Evolutionary conservation across 2,797 vertebrate species (phyloP).

Genomic region (Scyliorhinus canicula): DNA sequence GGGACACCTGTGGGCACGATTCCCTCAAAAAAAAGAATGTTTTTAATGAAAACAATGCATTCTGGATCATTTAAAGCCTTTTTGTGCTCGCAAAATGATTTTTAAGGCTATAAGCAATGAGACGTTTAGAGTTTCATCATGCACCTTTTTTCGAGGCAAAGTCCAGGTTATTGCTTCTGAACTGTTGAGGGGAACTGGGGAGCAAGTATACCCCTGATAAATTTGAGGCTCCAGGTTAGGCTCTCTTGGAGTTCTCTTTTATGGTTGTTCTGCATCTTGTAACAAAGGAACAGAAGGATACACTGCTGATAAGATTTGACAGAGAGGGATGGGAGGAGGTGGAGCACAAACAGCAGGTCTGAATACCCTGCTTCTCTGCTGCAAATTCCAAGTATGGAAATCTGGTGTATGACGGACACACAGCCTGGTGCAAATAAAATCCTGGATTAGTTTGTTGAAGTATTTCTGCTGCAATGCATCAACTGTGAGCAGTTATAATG

Average conservation of each 20-base stretch:
- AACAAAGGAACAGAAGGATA: not conserved
- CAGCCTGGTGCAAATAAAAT: not conserved
- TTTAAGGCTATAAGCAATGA: not conserved
- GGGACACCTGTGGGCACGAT: not conserved
- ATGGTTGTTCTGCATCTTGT: not conserved
- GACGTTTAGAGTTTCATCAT: not conserved
- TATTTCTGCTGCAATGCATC: not conserved
- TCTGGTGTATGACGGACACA: too few relatives aligned
- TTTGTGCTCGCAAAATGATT: not conserved
- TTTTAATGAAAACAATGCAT: not conserved
- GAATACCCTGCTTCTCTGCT: not conserved
- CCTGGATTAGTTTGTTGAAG: not conserved
- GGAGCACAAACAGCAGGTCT: not conserved
- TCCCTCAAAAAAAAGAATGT: not conserved
- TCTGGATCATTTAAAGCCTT: not conserved
- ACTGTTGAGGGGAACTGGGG: not conserved
- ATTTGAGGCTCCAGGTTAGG: not conserved
- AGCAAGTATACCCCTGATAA: not conserved
- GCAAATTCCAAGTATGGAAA: not conserved
- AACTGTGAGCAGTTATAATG: not conserved
- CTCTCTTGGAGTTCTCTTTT: not conserved
- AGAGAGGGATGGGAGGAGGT: not conserved
- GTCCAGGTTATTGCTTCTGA: not conserved
- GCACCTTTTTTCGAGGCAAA: not conserved
- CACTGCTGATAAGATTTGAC: not conserved